Evolutionary conservation across 2,797 vertebrate species (phyloP), one percentile per base, ranked within the genome.

Genomic region (Australoheros facetus): DNA sequence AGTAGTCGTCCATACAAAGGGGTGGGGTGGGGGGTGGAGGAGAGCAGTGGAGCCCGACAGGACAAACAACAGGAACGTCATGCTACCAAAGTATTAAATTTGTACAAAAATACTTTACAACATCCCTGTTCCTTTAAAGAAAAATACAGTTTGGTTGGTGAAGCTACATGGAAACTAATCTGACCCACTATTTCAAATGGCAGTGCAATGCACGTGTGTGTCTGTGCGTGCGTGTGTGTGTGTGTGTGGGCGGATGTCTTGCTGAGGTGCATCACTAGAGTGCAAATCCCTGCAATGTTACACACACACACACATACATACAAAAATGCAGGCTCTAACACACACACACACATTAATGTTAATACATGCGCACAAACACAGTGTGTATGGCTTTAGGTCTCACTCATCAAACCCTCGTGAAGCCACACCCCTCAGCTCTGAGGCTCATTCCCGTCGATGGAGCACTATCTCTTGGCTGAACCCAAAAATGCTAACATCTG

Each of bases 21-120:
- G 85, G 88, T 77, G 92, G 91, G 79, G 90, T 4, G 85, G 85
- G 87, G 85, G 87, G 88, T 78, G 92, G 91, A 80, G 90, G 57
- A 81, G 87, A 85, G 85, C 85, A 87, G 90, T 91, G 90, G 87
- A 91, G 87, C 85, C 92, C 88, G n/a, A 91, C 89, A 85, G 92
- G 96, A 97, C 97, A 97, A 96, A 96, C 96, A 99, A 95, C 94
- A 98, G 97, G 98, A 98, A 98, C 97, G 96, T 96, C 98, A 99
- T 99, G 98, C 98, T 99, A 98, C 98, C 98, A 99, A 99, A 99
- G 98, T 99, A 99, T 97, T 99, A 99, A 99, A 99, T 99, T 99
- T 98, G 97, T 99, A 99, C 98, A 99, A 99, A 99, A 99, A 99
- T 99, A 99, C 97, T 99, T 99, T 99, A 98, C 97, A 95, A 92